These are phyloP conservation scores for Brachionus koreanus DNA, from an alignment of 1,140 invertebrate species.

Conservation along the genomic window DNA sequence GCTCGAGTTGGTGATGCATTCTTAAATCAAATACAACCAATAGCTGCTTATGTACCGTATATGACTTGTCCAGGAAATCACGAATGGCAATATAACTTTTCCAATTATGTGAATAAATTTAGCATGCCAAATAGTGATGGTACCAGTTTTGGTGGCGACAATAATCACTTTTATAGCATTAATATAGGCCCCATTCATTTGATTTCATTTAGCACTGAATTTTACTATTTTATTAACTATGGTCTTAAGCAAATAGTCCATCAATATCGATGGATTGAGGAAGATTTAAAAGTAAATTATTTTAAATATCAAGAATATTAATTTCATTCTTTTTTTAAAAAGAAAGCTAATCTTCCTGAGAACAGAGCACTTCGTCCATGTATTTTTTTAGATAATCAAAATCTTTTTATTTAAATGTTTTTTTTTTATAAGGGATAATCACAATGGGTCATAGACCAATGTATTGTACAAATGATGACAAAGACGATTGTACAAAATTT, in stretches of 20 bases:
- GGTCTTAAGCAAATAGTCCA: conserved; percentile 74
- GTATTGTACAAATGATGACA: conserved; percentile 86
- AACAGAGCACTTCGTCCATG: conserved; percentile 70
- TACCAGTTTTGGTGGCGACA: conserved; percentile 1
- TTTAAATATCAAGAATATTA: background rate
- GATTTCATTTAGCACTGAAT: conserved; percentile 80
- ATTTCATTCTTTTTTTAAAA: conserved; percentile 45
- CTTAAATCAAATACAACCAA: too few relatives aligned
- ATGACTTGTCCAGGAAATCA: too few relatives aligned
- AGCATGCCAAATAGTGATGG: too few relatives aligned
- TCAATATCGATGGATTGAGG: conserved; percentile 82
- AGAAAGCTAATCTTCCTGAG: conserved; percentile 62
- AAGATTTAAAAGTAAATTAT: conserved; percentile 67
- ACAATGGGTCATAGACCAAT: conserved; percentile 91
- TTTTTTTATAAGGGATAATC: too few relatives aligned
- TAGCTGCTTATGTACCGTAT: too few relatives aligned
- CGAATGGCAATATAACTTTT: too few relatives aligned
- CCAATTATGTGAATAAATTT: too few relatives aligned
- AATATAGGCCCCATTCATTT: conserved; percentile 53
- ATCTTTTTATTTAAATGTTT: too few relatives aligned
- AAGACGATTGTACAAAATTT: conserved; percentile 78
- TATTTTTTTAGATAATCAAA: too few relatives aligned
- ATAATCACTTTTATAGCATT: conserved; percentile 58
- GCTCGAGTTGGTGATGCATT: too few relatives aligned
- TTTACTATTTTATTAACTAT: conserved; percentile 82